Conservation (phyloP, 2,797 vertebrate genomes). For the Zalophus californianus region DNA sequence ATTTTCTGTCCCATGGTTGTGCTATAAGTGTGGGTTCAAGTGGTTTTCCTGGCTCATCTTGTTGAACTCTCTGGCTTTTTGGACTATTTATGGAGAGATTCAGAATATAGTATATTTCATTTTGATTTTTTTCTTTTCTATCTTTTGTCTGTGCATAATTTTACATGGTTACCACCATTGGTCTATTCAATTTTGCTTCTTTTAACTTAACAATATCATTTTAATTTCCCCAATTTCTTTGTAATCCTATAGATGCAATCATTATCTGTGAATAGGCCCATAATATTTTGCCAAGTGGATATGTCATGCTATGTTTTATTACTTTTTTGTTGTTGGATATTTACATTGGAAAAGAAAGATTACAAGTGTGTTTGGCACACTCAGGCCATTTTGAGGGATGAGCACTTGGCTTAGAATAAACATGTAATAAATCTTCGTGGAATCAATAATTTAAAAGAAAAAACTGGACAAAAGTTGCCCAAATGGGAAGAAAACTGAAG, state of each 20-base stretch:
- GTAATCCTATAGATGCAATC: not conserved
- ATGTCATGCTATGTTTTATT: constrained; percentile 9
- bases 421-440: constrained; percentile 39
- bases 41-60: constrained; percentile 3
- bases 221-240: constrained; percentile 16
- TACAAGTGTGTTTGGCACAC: constrained; percentile 35
- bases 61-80: not conserved
- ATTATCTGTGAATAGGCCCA: constrained; percentile 25
- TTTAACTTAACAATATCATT: constrained; percentile 37
- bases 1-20: not conserved
- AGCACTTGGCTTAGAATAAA: constrained; percentile 33
- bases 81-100: constrained; percentile 7
- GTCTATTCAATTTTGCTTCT: constrained; percentile 36
- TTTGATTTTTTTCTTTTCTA: constrained; percentile 17
- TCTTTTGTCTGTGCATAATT: not conserved
- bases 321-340: constrained; percentile 47
- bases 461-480: not conserved
- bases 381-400: constrained; percentile 29
- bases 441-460: constrained; percentile 57
- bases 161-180: not conserved
- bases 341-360: constrained; percentile 45
- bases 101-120: not conserved
- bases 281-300: constrained; percentile 47
- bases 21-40: not conserved
- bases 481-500: constrained; percentile 41